Evolutionary conservation across 2,797 vertebrate species (phyloP), one percentile per base, ranked within the genome.

Genomic region (Sebastes variabilis): DNA sequence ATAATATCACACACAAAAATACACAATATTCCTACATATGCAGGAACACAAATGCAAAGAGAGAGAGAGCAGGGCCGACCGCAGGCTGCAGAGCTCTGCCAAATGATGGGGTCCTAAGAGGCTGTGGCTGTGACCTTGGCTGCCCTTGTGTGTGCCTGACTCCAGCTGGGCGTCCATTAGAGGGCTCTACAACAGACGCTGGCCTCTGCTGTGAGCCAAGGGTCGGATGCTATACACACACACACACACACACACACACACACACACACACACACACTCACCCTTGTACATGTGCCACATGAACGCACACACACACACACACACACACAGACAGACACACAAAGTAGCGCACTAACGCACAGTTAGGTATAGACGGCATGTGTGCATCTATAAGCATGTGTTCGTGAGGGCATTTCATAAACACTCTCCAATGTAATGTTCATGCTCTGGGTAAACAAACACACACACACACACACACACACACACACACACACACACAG

Each of bases 131-230:
- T 94, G 93, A 94, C 93, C 93, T 96, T 95, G 95, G 89, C 93
- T 94, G 94, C 93, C 93, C 92, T 94, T 95, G 92, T 88, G 89
- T 92, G 85, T 84, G 93, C 87, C 88, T 86, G 86, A 91, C 90
- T 96, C 94, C 93, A 94, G 93, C 93, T 94, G 91, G 91, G 93
- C 88, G 25, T 94, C 95, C 93, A 95, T 95, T 95, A 94, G 91
- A 94, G 92, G 92, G 84, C 92, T 92, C 88, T 86, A 92, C 92
- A 95, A 94, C 95, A 95, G 94, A 94, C 92, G 85, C 90, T 89
- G 89, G 92, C 85, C 85, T 89, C 93, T 93, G 90, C 92, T 93
- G 93, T 85, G 93, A 94, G 92, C 80, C 90, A 92, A 85, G 90
- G 94, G 90, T 93, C 89, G 87, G 82, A 92, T 80, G 75, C 87